Evolutionary conservation across 2,113 vertebrate species (phyloP).

Genomic region (Oncorhynchus keta): DNA sequence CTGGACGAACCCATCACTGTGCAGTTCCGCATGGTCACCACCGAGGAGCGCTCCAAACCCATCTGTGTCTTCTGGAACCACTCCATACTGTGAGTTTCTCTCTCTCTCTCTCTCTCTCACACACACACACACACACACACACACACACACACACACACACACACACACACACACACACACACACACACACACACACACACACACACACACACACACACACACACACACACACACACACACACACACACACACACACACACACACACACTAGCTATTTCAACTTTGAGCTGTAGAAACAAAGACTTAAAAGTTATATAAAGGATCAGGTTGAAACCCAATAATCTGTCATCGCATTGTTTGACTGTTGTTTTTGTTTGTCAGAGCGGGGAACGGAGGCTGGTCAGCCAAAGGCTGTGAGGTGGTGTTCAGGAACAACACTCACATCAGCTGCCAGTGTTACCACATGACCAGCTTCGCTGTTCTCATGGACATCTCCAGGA

Average conservation of each 20-base stretch:
- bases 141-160: not conserved
- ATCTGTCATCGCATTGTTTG: not conserved
- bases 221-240: too few relatives aligned
- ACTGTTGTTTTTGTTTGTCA: constrained; percentile 20
- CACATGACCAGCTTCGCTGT: constrained; percentile 94
- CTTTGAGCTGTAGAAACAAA: not conserved
- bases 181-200: too few relatives aligned
- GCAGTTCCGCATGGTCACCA: constrained; percentile 91
- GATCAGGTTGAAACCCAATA: not conserved
- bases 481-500: constrained; percentile 90
- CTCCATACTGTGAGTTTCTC: constrained; percentile 85
- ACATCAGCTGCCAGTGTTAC: constrained; percentile 94
- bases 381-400: constrained; percentile 80
- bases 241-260: not conserved
- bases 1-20: constrained; percentile 88
- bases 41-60: constrained; percentile 91
- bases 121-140: constrained; percentile 13
- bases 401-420: constrained; percentile 92
- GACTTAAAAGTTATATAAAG: not conserved
- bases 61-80: constrained; percentile 98
- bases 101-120: too few relatives aligned
- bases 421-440: constrained; percentile 86
- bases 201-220: too few relatives aligned
- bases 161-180: too few relatives aligned
- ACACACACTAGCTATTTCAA: not conserved